Evolutionary conservation across 2,888 invertebrate species (phyloP).

Genomic region (Melanostoma scalare): DNA sequence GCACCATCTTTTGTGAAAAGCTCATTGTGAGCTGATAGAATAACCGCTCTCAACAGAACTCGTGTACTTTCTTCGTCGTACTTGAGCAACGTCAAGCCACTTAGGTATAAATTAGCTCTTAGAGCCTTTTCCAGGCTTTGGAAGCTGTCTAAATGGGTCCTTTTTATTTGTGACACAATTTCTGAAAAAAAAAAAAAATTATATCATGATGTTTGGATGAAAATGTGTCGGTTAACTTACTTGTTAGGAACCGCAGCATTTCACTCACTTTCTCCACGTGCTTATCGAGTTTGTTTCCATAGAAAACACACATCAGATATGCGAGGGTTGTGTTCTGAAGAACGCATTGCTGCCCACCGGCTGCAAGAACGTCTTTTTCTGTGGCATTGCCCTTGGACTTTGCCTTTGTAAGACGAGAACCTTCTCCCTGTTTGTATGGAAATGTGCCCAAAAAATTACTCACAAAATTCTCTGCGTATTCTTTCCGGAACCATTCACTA

Average conservation of each 20-base stretch:
- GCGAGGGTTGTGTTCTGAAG: constrained; percentile 84
- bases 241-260: constrained; percentile 63
- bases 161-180: constrained; percentile 61
- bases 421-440: constrained; percentile 78
- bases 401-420: constrained; percentile 47
- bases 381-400: constrained; percentile 81
- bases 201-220: background rate
- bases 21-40: constrained; percentile 75
- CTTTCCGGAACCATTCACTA: constrained; percentile 83
- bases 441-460: constrained; percentile 83
- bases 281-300: constrained; percentile 65
- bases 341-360: constrained; percentile 82
- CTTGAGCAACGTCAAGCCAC: constrained; percentile 74
- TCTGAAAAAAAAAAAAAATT: constrained; percentile 18
- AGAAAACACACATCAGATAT: constrained; percentile 83
- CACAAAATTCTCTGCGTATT: constrained; percentile 83
- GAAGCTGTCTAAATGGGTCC: constrained; percentile 73
- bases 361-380: constrained; percentile 75
- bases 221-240: constrained; percentile 40
- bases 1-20: constrained; percentile 77
- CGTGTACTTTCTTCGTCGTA: constrained; percentile 75
- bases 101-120: constrained; percentile 75
- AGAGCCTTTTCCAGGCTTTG: constrained; percentile 76
- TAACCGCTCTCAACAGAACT: constrained; percentile 76
- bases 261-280: constrained; percentile 53